These are phyloP conservation scores for Lapara coniferarum DNA, from an alignment of 2,888 invertebrate species.

Conservation along the genomic window DNA sequence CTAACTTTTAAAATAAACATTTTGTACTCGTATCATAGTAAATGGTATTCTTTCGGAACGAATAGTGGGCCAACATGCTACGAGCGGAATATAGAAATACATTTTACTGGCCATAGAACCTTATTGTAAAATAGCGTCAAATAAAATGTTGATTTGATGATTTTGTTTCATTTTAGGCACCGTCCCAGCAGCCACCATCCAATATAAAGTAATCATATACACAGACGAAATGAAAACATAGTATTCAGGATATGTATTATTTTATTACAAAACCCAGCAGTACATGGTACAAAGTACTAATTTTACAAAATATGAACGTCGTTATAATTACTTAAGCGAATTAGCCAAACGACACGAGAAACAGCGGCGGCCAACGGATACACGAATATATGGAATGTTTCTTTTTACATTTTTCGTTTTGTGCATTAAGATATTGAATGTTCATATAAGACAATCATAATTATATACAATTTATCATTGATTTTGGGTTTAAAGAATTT, in stretches of 20 bases:
- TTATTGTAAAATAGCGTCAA: constrained; percentile 19
- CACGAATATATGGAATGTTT: constrained; percentile 5
- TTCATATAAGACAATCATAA: not conserved
- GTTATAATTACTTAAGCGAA: constrained; percentile 19
- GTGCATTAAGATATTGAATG: not conserved
- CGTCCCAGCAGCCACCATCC: too few relatives aligned
- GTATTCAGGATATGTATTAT: constrained; percentile 8
- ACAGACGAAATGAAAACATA: not conserved
- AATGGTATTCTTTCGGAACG: not conserved
- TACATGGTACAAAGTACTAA: constrained; percentile 20
- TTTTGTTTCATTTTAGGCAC: not conserved
- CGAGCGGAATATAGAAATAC: constrained; percentile 4
- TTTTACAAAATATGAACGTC: constrained; percentile 14
- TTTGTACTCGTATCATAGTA: not conserved
- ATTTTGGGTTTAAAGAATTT: too few relatives aligned
- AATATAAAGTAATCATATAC: too few relatives aligned
- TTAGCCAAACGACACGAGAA: constrained; percentile 13
- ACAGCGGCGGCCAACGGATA: constrained; percentile 5
- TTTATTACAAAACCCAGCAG: constrained; percentile 23
- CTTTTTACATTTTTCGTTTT: not conserved
- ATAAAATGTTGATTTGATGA: constrained; percentile 17
- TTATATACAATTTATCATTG: not conserved
- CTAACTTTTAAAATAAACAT: not conserved
- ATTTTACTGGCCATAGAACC: constrained; percentile 5
- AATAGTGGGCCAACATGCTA: constrained; percentile 7